These are phyloP conservation scores for Dicrostonyx torquatus DNA, from an alignment of 2,797 vertebrate genomes.

Conservation along the genomic window DNA sequence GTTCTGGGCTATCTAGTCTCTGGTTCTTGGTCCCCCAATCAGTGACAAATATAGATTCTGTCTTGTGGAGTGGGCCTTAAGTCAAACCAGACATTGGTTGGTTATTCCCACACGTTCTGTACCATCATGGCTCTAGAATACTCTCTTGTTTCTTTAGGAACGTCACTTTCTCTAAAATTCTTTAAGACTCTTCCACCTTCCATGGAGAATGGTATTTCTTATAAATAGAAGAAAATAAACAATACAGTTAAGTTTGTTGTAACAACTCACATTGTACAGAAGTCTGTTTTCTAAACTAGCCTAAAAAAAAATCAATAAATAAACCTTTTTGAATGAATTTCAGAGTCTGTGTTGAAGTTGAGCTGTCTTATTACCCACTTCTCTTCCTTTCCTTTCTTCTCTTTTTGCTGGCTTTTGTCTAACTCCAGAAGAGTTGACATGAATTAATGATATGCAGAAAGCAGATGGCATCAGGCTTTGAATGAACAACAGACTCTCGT, in stretches of 20 bases:
- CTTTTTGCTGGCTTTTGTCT: not conserved
- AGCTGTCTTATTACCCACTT: not conserved
- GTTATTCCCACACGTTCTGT: not conserved
- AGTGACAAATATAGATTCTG: not conserved
- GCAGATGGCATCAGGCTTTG: not conserved
- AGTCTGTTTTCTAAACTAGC: not conserved
- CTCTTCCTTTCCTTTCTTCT: slow-evolving; percentile 15
- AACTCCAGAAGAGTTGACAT: not conserved
- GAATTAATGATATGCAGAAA: slow-evolving; percentile 6
- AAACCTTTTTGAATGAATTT: slow-evolving; percentile 44
- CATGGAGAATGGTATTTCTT: not conserved
- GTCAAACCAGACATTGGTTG: too few species aligned
- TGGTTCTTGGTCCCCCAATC: not conserved
- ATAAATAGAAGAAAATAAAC: slow-evolving; percentile 35
- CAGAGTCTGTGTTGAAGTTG: slow-evolving; percentile 16
- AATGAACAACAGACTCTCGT: not conserved
- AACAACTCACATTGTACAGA: not conserved
- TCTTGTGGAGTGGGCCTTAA: not conserved
- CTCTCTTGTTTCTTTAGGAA: not conserved
- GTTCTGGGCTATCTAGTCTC: not conserved
- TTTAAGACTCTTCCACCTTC: not conserved
- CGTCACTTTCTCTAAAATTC: too few species aligned
- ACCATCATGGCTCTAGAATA: not conserved
- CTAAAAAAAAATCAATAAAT: not conserved
- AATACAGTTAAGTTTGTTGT: not conserved